Evolutionary conservation across 2,888 invertebrate species (phyloP), one percentile per base, ranked within the genome.

Genomic region (Ligdia adustata): DNA sequence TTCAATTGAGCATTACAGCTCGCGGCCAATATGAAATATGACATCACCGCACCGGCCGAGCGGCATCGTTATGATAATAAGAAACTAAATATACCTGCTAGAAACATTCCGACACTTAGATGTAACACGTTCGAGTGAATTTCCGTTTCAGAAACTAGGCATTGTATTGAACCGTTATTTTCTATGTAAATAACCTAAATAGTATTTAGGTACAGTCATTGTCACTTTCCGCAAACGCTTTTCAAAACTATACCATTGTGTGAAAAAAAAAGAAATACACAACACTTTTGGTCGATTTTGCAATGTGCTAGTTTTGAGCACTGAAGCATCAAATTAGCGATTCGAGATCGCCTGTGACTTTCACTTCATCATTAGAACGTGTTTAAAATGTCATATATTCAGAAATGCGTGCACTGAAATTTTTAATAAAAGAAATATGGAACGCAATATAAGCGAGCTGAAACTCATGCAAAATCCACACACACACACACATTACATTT

Each of bases 271-370:
- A 32, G 16, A 27, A 20, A 35, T 14, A 32, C 29, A 16, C 13
- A 22, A 31, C 27, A 9, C 14, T 41, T 46, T 37, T 37, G 40
- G 35, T 41, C 13, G 22, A 35, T 47, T 47, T 47, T 41, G 42
- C 31, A 42, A 48, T 48, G 47, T 18, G 37, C 41, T 37, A 32
- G 20, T 42, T 48, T 48, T 27, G 41, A 48, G 42, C 37, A 42
- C 48, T 48, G 48, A 48, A 48, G 41, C 41, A 37, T 48, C 48
- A 48, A 41, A 47, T 47, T 16, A 37, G 41, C 20, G 34, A 41
- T 35, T 41, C 41, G 41, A 31, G 35, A 9, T 32, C 20, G 44
- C 18, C 16, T 9, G n/a, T 26, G 7, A 41, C 48, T 48, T 48
- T 48, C 48, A 48, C 48, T 42, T 41, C 26, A 32, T 42, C 31